Percentiles rank a stretch among this genome's conserved stretches.
phyloP scores from a whole-genome alignment of 1,140 invertebrate genomes.

The Drosophila suzukii region DNA sequence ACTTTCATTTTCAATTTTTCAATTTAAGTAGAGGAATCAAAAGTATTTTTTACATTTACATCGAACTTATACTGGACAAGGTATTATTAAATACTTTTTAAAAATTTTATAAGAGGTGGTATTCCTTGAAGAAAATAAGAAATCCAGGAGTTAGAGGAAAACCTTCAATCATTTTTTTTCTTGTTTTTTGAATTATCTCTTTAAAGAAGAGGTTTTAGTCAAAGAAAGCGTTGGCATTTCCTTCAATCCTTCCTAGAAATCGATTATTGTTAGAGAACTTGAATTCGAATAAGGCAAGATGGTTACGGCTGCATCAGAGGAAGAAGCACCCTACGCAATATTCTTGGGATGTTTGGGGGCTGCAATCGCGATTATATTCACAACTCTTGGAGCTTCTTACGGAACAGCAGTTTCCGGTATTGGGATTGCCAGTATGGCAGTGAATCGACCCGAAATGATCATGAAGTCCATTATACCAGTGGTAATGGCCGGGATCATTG shows the following conservation, averaged over 20 bases:
- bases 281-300: conserved; percentile 6
- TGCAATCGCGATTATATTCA: conserved; percentile 97
- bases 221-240: background rate
- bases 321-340: conserved; percentile 85
- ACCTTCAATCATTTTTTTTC: too few relatives aligned
- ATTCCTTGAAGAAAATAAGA: too few relatives aligned
- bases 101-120: too few relatives aligned
- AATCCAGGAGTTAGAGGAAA: too few relatives aligned
- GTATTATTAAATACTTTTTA: too few relatives aligned
- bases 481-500: conserved; percentile 71
- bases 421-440: conserved; percentile 57
- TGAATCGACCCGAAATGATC: conserved; percentile 54
- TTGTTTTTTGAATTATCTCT: too few relatives aligned
- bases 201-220: too few relatives aligned
- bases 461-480: conserved; percentile 74
- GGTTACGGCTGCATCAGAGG: conserved; percentile 5
- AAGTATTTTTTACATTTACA: too few relatives aligned
- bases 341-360: conserved; percentile 99
- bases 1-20: too few relatives aligned
- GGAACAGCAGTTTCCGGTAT: conserved; percentile 58
- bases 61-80: too few relatives aligned
- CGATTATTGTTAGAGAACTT: background rate
- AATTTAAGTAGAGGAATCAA: too few relatives aligned
- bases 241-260: background rate
- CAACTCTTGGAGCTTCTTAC: conserved; percentile 55